Percentiles rank a stretch among this genome's conserved stretches.
Conservation (phyloP, 2,888 invertebrate species). For the Chirona hameri region DNA sequence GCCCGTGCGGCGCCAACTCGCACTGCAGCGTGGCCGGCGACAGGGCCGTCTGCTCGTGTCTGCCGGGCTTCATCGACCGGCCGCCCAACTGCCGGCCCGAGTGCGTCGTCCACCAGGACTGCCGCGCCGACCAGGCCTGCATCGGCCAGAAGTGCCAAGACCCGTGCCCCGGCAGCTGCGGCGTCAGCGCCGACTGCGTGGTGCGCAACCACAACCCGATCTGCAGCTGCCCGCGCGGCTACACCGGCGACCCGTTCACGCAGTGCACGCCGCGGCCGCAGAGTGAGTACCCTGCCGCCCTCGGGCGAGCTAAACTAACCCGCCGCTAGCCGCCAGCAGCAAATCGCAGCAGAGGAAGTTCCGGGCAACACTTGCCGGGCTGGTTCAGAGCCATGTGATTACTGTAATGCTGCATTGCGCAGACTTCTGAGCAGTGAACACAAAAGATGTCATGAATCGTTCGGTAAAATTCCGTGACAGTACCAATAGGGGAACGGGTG, state of each 20-base stretch:
- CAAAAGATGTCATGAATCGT: too few species aligned
- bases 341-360: too few species aligned
- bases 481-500: too few species aligned
- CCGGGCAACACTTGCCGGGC: too few species aligned
- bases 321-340: neutral
- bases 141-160: slow-evolving; percentile 35
- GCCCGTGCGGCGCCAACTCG: slow-evolving; percentile 69
- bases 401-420: too few species aligned
- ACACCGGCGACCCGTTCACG: slow-evolving; percentile 78
- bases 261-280: slow-evolving; percentile 55
- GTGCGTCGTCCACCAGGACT: slow-evolving; percentile 71
- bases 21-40: slow-evolving; percentile 48
- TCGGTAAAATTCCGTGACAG: too few species aligned
- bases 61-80: slow-evolving; percentile 60
- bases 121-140: slow-evolving; percentile 67
- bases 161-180: slow-evolving; percentile 65
- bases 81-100: slow-evolving; percentile 59
- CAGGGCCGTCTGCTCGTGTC: slow-evolving; percentile 55
- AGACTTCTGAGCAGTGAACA: too few species aligned
- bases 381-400: too few species aligned
- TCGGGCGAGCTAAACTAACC: slow-evolving; percentile 54
- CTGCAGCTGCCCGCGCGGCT: slow-evolving; percentile 72
- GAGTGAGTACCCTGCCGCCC: slow-evolving; percentile 68
- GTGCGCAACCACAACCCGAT: slow-evolving; percentile 43
- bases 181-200: slow-evolving; percentile 42